Evolutionary conservation across 2,797 vertebrate species (phyloP), one percentile per base, ranked within the genome.

Genomic region (Anableps anableps): DNA sequence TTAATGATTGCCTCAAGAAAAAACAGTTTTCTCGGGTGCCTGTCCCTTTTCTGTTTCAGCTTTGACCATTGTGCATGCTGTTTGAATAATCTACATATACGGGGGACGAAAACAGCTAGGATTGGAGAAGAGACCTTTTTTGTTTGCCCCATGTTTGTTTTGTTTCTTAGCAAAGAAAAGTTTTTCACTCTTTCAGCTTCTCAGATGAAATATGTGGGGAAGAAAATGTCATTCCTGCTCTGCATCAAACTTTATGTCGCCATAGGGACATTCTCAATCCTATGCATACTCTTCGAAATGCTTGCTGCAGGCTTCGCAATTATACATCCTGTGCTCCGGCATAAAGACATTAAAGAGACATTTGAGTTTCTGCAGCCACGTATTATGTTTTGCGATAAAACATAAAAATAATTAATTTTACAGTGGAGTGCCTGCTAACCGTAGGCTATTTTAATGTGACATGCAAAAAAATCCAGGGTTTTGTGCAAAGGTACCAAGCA

Each of bases 141-240:
- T 74, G 75, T 83, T 79, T 66, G 78, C 53, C 82, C 75, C 64
- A 48, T 55, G 70, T 74, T 77, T 19, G 81, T 79, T 73, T 75
- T n/a, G n/a, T n/a, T 62, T 80, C 81, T 85, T 72, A 78, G 81
- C 80, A 78, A 70, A 83, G 77, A 62, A 82, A 88, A 75, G 55
- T 83, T 81, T 2, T 82, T 76, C 62, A 58, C 34, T 68, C 85
- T 88, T 91, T 86, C 64, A 86, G 74, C 66, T 88, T 79, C 72
- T 81, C 50, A 83, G 80, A 70, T 85, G 78, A 87, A 86, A 78
- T 90, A 81, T 77, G 86, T 74, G 72, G 83, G 84, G 82, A 86
- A 84, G 86, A 85, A 94, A 87, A 87, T 93, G 91, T 90, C 88
- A 88, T 88, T 93, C 90, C 83, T 90, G 83, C 89, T 93, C 85